Evolutionary conservation across 1,140 invertebrate genomes (phyloP).

Genomic region (Drosophila eugracilis): DNA sequence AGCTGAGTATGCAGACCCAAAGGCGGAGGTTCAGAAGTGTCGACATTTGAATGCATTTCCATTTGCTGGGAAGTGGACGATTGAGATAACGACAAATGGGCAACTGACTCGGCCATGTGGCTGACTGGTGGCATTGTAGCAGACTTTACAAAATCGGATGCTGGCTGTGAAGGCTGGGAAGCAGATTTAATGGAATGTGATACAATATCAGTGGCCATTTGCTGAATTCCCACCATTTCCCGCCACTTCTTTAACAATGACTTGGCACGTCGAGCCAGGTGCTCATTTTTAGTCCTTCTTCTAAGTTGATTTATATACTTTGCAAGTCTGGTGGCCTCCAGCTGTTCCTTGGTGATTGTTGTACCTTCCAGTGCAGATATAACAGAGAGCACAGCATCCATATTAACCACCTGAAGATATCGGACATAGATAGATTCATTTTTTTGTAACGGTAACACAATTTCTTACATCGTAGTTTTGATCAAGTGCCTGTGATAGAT

Average conservation of each 20-base stretch:
- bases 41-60: constrained; percentile 35
- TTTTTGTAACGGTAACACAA: not conserved
- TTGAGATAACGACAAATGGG: constrained; percentile 51
- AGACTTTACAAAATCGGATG: constrained; percentile 16
- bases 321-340: constrained; percentile 97
- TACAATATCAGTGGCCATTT: constrained; percentile 54
- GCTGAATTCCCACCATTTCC: constrained; percentile 87
- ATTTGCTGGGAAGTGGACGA: constrained; percentile 16
- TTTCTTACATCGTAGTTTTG: constrained; percentile 89
- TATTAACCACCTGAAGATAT: constrained; percentile 93
- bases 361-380: constrained; percentile 96
- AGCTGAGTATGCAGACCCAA: constrained; percentile 5
- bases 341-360: constrained; percentile 96
- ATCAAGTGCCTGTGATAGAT: constrained; percentile 88
- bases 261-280: constrained; percentile 94
- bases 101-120: not conserved
- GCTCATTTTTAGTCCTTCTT: constrained; percentile 91
- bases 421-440: not conserved
- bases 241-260: constrained; percentile 96
- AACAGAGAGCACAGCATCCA: constrained; percentile 95
- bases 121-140: constrained; percentile 1
- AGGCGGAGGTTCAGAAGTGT: constrained; percentile 18
- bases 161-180: not conserved
- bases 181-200: constrained; percentile 2
- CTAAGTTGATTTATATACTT: constrained; percentile 96